phyloP scores from a whole-genome alignment of 2,113 vertebrate species.

The Bubalus kerabau region DNA sequence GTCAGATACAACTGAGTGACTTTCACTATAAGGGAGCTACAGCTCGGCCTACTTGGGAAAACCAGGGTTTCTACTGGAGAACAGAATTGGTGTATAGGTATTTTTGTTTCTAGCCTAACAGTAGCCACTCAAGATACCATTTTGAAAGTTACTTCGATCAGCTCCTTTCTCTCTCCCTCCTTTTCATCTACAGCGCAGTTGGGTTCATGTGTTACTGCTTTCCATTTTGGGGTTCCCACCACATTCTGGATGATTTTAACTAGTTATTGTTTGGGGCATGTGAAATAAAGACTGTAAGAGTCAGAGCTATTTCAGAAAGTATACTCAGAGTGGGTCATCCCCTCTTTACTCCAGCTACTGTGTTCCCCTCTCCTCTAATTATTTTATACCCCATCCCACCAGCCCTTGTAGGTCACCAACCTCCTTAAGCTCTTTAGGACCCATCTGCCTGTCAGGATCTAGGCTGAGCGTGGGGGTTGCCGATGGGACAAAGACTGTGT shows the following conservation, averaged over 20 bases:
- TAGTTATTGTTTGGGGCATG: neutral
- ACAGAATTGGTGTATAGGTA: neutral
- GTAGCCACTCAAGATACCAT: neutral
- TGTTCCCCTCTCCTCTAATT: no score
- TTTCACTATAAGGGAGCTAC: neutral
- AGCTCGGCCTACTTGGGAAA: neutral
- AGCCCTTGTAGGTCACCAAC: neutral
- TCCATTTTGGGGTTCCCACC: neutral
- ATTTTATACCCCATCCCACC: neutral
- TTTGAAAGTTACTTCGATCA: neutral
- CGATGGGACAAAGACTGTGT: neutral
- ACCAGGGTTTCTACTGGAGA: neutral
- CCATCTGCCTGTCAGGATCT: neutral
- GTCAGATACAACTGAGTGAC: neutral
- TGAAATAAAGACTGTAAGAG: neutral
- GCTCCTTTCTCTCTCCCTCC: neutral
- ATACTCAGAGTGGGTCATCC: neutral
- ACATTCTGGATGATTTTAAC: neutral
- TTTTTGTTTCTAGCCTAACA: neutral
- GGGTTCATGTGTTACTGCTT: neutral
- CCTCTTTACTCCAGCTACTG: neutral
- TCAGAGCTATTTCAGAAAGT: neutral
- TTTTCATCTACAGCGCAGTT: accelerated
- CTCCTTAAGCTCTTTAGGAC: neutral
- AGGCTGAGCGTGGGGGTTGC: neutral